A percentile compares a stretch with the other conserved stretches of the same genome.
Conservation (phyloP, 2,888 invertebrate species). For the Xanthia togata region DNA sequence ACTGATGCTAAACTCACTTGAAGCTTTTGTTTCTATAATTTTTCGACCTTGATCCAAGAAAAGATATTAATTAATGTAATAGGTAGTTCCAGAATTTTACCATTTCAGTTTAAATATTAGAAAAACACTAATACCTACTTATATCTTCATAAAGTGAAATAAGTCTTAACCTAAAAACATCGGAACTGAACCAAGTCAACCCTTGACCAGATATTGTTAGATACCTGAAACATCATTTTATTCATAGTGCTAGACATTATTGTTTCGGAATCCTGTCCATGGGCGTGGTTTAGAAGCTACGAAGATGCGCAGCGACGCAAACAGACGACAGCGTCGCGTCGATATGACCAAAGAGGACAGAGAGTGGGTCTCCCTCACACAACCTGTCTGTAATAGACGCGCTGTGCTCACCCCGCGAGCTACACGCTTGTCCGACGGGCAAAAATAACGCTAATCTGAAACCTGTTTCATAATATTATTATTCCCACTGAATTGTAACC, state of each 20-base stretch:
- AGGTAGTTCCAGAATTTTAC: too few relatives aligned
- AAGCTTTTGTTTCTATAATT: too few relatives aligned
- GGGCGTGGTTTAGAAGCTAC: slow-evolving; percentile 28
- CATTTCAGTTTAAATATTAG: too few relatives aligned
- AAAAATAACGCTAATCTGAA: slow-evolving; percentile 3
- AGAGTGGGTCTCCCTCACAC: slow-evolving; percentile 39
- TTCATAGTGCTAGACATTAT: neutral
- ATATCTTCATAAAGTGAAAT: neutral
- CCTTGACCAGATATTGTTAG: neutral
- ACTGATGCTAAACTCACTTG: too few relatives aligned
- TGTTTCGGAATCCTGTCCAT: neutral
- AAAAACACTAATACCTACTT: too few relatives aligned
- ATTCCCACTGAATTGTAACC: too few relatives aligned
- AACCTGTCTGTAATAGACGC: slow-evolving; percentile 24
- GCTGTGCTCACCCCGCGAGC: slow-evolving; percentile 1
- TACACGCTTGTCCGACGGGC: slow-evolving; percentile 1
- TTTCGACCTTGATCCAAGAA: too few relatives aligned
- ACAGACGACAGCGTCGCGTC: slow-evolving; percentile 43
- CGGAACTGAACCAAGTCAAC: neutral
- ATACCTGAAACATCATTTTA: neutral
- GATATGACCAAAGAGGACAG: slow-evolving; percentile 51
- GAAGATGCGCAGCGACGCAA: slow-evolving; percentile 16
- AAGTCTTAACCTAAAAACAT: too few relatives aligned
- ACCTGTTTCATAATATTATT: neutral
- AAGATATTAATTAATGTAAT: too few relatives aligned